A percentile compares a stretch with the other conserved stretches of the same genome.
Conservation (phyloP, 2,888 invertebrate species). For the Eutolmus rufibarbis region DNA sequence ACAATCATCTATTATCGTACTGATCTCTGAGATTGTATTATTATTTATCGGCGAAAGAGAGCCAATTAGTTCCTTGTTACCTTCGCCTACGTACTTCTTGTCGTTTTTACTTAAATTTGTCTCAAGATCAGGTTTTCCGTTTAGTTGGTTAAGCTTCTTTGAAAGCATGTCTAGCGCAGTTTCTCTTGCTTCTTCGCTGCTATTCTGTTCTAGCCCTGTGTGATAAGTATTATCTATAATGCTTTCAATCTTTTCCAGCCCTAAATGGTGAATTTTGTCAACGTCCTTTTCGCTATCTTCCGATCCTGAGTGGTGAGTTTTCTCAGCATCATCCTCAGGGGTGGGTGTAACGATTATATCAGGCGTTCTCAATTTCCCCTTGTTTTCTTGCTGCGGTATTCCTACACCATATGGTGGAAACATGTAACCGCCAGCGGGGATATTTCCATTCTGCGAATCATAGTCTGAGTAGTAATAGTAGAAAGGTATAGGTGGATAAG, state of each 20-base stretch:
- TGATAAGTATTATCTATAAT: neutral
- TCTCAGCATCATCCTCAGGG: slow-evolving; percentile 54
- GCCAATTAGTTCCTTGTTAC: slow-evolving; percentile 53
- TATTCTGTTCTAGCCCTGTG: neutral
- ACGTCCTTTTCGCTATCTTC: neutral
- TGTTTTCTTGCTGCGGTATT: neutral
- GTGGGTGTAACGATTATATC: slow-evolving; percentile 60
- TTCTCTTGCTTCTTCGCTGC: slow-evolving; percentile 50
- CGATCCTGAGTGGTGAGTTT: neutral
- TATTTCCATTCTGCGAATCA: slow-evolving; percentile 51
- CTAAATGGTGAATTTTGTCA: neutral
- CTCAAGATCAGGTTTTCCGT: slow-evolving; percentile 52
- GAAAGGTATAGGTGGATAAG: slow-evolving; percentile 53
- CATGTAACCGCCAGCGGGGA: neutral
- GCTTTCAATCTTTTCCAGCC: neutral
- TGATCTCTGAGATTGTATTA: neutral
- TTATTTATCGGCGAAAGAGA: slow-evolving; percentile 52
- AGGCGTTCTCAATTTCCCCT: slow-evolving; percentile 49
- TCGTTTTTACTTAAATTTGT: slow-evolving; percentile 54
- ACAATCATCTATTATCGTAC: neutral
- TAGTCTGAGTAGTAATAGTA: slow-evolving; percentile 55
- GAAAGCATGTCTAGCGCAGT: slow-evolving; percentile 56
- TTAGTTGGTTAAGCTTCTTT: slow-evolving; percentile 55
- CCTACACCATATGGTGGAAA: neutral
- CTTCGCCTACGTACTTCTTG: slow-evolving; percentile 55